Conservation (phyloP, 2,888 invertebrate species). For the Digitonthophagus gazella region DNA sequence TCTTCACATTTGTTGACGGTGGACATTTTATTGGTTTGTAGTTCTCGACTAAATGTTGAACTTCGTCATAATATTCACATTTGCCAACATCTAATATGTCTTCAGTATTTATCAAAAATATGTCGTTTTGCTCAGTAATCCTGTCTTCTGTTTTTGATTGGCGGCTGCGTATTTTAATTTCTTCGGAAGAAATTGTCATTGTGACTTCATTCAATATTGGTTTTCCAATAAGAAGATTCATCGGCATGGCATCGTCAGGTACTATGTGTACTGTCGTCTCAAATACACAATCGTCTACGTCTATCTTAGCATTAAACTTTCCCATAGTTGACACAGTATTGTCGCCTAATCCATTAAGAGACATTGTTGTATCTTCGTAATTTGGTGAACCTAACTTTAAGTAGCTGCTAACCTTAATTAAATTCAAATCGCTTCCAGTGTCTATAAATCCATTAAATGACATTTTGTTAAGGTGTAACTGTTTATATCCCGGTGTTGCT, state of each 20-base stretch:
- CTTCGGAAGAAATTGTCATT: slow-evolving; percentile 1
- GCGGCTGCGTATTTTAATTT: not conserved
- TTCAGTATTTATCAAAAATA: slow-evolving; percentile 2
- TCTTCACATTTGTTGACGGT: slow-evolving; percentile 33
- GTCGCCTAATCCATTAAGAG: slow-evolving; percentile 19
- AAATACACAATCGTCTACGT: not conserved
- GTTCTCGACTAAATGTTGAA: slow-evolving; percentile 28
- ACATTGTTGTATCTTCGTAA: slow-evolving; percentile 14
- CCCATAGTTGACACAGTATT: slow-evolving; percentile 20
- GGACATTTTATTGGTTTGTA: slow-evolving; percentile 34
- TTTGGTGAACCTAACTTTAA: slow-evolving; percentile 11
- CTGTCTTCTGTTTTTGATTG: not conserved
- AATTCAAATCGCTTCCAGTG: slow-evolving; percentile 25
- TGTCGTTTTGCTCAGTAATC: not conserved
- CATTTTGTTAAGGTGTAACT: slow-evolving; percentile 2
- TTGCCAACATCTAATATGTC: slow-evolving; percentile 9
- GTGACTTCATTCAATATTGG: slow-evolving; percentile 15
- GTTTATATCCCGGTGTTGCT: slow-evolving; percentile 12
- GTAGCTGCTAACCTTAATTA: slow-evolving; percentile 7
- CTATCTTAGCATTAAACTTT: not conserved
- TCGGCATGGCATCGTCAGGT: slow-evolving; percentile 18
- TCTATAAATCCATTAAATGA: slow-evolving; percentile 22
- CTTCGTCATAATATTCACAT: slow-evolving; percentile 15
- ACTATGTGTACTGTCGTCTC: slow-evolving; percentile 21
- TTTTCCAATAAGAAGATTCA: slow-evolving; percentile 21